Base-by-base conservation (phyloP, 2,888 invertebrate species). In the Nomada fucata region DNA sequence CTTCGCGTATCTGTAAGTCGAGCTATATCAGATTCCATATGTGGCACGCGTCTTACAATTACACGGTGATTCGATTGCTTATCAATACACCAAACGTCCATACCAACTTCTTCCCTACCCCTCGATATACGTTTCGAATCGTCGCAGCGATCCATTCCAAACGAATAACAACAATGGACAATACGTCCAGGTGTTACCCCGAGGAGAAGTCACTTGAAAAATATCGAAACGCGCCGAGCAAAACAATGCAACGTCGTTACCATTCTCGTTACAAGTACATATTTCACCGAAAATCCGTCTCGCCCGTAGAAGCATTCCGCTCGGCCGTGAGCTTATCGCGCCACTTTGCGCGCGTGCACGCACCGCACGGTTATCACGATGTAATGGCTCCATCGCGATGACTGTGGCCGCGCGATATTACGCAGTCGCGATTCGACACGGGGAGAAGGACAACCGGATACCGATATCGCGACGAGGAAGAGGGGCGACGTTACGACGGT, bases 291-390 rank as follows among this genome's bases (percentile, higher is more conserved):
- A 44, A 73, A 64, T 73, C 55, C 44, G 23, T n/a, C n/a, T 23
- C 47, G 29, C 55, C 10, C 55, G 50, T 71, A 76, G 59, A 83
- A 83, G 76, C 77, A 67, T 69, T 76, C 61, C 52, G 7, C 60
- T 71, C 79, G 52, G 60, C 71, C 23, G 42, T 59, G 65, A 67
- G 71, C 74, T 85, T 77, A 85, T 85, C 18, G 59, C 57, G 83
- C 63, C 75, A 73, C 70, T 85, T 85, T 72, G 74, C 82, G 69
- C 85, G 85, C 84, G 79, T 79, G 71, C 85, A 85, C 85, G 85
- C 83, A 83, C 60, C 77, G 68, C 68, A 71, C 61, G 29, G 29
- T 82, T 84, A 86, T 86, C 86, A 80, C 83, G 83, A 76, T 85
- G 71, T 79, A 76, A 78, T 76, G 69, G 65, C 76, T 73, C 72